Base-by-base conservation (phyloP, 2,113 vertebrate species). In the Myiagra hebetior region DNA sequence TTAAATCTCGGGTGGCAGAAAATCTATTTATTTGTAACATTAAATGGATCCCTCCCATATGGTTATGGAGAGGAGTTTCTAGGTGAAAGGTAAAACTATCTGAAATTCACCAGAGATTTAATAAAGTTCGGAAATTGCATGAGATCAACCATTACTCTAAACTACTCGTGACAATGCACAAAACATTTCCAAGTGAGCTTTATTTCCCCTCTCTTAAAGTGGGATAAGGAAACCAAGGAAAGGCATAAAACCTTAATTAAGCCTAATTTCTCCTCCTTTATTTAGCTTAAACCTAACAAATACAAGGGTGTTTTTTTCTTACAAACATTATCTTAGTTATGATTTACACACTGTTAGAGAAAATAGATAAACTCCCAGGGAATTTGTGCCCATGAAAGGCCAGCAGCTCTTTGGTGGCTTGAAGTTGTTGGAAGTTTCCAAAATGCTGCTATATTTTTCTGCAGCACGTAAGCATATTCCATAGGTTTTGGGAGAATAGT, bases 81-180 rank as follows among this genome's bases (percentile, higher is more conserved):
- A 70, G 75, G 86, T 85, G 79, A 91, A 95, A 92, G 79, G 91
- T 73, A 85, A 68, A 94, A 49, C 27, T 39, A 44, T n/a, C 24
- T 41, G 55, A 59, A 88, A 85, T 92, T 83, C 35, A 88, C 30
- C 62, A 86, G 49, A 77, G 75, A 96, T 86, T 80, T 91, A 95
- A 95, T 95, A 72, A 95, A 6, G 42, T 14, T 39, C 4, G 20
- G 86, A 94, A 91, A 92, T 86, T 73, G 37, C 68, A 49, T 39
- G 53, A 86, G 59, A 49, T 64, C 67, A 68, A 1, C 53, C 76
- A 86, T 77, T 35, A 12, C 19, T 90, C 53, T 75, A 56, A 79
- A 44, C 70, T 76, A 20, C 72, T 62, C 31, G 35, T 15, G 70
- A 75, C 31, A 49, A 76, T 68, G 53, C 85, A 72, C 44, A 26